Conservation (phyloP, 2,888 invertebrate genomes). For the Hipparchia sbordonii region DNA sequence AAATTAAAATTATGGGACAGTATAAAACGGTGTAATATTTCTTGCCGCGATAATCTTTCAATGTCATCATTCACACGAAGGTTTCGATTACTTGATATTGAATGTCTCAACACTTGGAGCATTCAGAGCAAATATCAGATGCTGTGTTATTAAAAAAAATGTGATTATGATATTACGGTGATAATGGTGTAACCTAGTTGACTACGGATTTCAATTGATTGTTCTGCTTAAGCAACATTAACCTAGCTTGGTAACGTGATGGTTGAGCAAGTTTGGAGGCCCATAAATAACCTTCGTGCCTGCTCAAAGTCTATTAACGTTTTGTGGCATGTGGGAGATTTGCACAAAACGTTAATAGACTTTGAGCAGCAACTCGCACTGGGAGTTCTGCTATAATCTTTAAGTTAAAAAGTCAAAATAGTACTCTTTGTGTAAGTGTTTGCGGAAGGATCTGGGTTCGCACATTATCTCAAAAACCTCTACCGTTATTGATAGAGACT, state of each 20-base stretch:
- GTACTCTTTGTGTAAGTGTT: too few relatives aligned
- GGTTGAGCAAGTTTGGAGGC: background rate
- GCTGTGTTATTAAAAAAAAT: slow-evolving; percentile 22
- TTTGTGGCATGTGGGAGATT: too few relatives aligned
- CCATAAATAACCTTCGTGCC: background rate
- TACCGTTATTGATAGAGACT: background rate
- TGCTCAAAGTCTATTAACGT: too few relatives aligned
- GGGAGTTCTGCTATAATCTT: too few relatives aligned
- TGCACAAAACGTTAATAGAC: too few relatives aligned
- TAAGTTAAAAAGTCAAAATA: too few relatives aligned
- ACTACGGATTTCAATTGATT: background rate
- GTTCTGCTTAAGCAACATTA: background rate
- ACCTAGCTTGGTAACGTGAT: background rate
- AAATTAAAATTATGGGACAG: slow-evolving; percentile 33
- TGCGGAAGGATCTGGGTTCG: too few relatives aligned
- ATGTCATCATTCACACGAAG: slow-evolving; percentile 42
- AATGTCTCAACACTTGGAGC: slow-evolving; percentile 30
- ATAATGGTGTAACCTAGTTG: background rate
- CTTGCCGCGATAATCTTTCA: slow-evolving; percentile 36
- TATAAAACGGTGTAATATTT: slow-evolving; percentile 33
- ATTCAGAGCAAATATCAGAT: slow-evolving; percentile 25
- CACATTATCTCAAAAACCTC: background rate
- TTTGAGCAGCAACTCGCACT: too few relatives aligned
- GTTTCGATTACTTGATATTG: slow-evolving; percentile 37
- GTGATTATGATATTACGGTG: background rate